These are phyloP conservation scores for Phalera bucephala DNA, from an alignment of 2,888 invertebrate species.

Conservation along the genomic window DNA sequence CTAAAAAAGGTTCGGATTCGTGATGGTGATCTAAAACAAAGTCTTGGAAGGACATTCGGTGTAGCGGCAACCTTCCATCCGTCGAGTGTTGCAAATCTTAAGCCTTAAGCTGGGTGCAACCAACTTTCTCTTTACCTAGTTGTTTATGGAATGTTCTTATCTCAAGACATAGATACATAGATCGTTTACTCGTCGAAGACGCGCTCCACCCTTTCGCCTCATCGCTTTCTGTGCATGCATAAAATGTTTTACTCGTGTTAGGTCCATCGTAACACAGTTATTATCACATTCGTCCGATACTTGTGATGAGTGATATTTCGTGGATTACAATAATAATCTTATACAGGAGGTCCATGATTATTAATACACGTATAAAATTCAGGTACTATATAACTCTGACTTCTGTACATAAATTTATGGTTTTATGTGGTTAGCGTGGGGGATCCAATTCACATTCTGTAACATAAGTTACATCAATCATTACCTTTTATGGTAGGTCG, in stretches of 20 bases:
- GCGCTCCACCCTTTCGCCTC: too few relatives aligned
- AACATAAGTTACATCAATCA: conserved; percentile 34
- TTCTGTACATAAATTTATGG: conserved; percentile 17
- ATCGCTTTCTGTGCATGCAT: too few relatives aligned
- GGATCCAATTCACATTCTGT: conserved; percentile 38
- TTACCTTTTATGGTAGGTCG: conserved; percentile 50
- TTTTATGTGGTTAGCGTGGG: conserved; percentile 44
- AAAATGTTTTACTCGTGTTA: too few relatives aligned
- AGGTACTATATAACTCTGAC: too few relatives aligned
- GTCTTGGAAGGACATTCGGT: neutral
- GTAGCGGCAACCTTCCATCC: neutral
- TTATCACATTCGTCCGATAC: too few relatives aligned
- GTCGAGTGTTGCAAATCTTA: neutral
- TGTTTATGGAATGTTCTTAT: neutral
- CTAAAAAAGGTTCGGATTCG: neutral
- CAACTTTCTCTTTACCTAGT: neutral
- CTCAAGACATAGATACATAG: neutral
- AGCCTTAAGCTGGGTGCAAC: neutral
- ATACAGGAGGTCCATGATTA: too few relatives aligned
- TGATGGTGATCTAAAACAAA: neutral
- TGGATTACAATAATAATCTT: too few relatives aligned
- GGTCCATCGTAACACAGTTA: too few relatives aligned
- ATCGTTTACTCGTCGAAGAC: too few relatives aligned
- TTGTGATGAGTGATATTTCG: too few relatives aligned
- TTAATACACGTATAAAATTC: too few relatives aligned